Evolutionary conservation across 2,113 vertebrate genomes (phyloP), one percentile per base, ranked within the genome.

Genomic region (human (Homo sapiens)): DNA sequence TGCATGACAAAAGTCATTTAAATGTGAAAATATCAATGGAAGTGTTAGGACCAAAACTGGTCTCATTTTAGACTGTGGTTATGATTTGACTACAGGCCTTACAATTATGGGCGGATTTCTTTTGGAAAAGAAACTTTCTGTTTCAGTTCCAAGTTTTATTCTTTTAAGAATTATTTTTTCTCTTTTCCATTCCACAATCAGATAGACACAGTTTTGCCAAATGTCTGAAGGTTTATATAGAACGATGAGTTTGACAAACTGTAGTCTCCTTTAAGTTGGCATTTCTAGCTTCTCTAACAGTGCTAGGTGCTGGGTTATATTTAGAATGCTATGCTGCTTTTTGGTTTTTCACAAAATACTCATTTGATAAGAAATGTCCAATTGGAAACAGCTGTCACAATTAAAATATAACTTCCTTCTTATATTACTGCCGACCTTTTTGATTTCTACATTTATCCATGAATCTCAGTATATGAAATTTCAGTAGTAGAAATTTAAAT

Each of bases 221-320:
- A 89, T 81, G 20, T 68, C 7, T 93, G 57, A 93, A 88, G 12
- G 9, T 91, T 96, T 66, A 88, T 86, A 40, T 96, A 97, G 98
- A 97, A 96, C 75, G 96, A 97, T 23, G 85, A 97, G 92, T 61
- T 48, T 94, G 92, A 96, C 35, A 96, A 96, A 89, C 40, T 25
- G 22, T 13, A 75, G 0, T 8, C 30, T 94, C 93, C 92, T 98
- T 95, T 96, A 98, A 96, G 50, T 45, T 16, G 4, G 18, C 66
- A 43, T 86, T 98, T 97, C 22, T 95, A 94, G 23, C 57, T 88
- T 76, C 38, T 98, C 90, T 75, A n/a, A 97, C 88, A 90, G 90
- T 96, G 64, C 79, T 84, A 89, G 96, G 3, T 61, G 61, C 38
- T 90, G 38, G 35, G 59, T 96, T 96, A 87, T 94, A 43, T 89